Conservation (phyloP, 2,888 invertebrate species). For the Macropis europaea region DNA sequence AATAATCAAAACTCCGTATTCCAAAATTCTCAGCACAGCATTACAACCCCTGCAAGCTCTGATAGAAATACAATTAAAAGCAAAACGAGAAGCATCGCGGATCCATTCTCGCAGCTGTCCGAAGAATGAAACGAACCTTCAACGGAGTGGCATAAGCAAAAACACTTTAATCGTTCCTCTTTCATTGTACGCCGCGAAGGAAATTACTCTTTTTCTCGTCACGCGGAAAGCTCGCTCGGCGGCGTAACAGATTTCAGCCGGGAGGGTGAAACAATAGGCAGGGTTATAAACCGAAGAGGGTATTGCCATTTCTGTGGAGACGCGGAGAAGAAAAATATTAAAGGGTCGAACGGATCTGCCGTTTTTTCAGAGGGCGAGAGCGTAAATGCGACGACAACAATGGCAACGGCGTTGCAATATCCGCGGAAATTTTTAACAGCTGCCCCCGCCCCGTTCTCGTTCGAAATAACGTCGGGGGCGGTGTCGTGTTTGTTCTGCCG, state of each 20-base stretch:
- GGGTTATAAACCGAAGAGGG: conserved; percentile 5
- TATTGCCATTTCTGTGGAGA: neutral
- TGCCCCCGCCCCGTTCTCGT: too few relatives aligned
- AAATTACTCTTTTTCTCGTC: conserved; percentile 12
- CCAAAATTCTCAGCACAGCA: too few relatives aligned
- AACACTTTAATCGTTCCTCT: conserved; percentile 20
- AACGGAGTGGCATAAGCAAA: neutral
- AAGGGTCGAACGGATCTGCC: neutral
- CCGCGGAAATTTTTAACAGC: conserved; percentile 12
- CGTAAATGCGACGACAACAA: neutral
- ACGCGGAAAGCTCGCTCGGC: neutral
- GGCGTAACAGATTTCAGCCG: neutral
- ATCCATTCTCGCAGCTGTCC: neutral
- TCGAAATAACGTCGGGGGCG: neutral
- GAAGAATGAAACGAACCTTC: neutral
- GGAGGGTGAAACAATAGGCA: neutral
- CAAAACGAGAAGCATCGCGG: neutral
- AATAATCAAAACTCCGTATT: too few relatives aligned
- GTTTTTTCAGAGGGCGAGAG: neutral
- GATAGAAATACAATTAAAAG: conserved; percentile 13
- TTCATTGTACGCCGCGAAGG: neutral
- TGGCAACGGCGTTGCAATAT: neutral
- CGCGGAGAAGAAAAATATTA: neutral
- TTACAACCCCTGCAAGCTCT: too few relatives aligned
- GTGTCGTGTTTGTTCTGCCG: neutral